Base-by-base conservation (phyloP, 2,888 invertebrate genomes). In the Clepsis dumicolana region DNA sequence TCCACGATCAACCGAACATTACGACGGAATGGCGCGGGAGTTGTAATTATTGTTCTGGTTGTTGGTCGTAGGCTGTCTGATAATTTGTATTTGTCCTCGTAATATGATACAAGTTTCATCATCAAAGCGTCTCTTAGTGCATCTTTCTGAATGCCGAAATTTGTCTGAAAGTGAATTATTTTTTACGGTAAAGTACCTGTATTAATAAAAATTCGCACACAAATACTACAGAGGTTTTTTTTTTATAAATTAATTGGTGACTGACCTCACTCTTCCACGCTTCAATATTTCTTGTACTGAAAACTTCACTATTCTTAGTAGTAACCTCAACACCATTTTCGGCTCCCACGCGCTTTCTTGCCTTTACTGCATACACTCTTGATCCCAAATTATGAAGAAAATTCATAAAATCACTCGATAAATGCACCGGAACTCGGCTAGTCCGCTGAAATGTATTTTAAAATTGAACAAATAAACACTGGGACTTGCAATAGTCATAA, bases 51-150 rank as follows among this genome's bases (percentile, higher is more conserved):
- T 16, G 44, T 44, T n/a, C n/a, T 14, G 14, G 38, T n/a, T n/a
- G 38, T 38, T 8, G 29, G 29, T 29, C 29, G 50, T 24, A 75
- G 77, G 21, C 70, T 61, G 60, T 77, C 73, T 4, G 77, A 73
- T 25, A 88, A 68, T 72, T 84, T 84, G 73, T 86, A 89, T 74
- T 89, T 89, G 70, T 87, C 83, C 70, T 89, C 89, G 65, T 89
- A 89, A 75, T 87, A 89, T 12, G 87, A 87, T 14, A 89, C 84
- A 18, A 89, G 80, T 72, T 89, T 88, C 87, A 89, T 83, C 88
- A 89, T 88, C 8, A 88, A 77, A 18, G 82, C 79, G 64, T 85
- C 86, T 71, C 78, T 79, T 27, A 87, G 70, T 24, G 77, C 73
- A 21, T 72, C 74, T 57, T 82, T 86, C 75, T 82, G 82, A 3